These are phyloP conservation scores for Pipistrellus nathusii DNA, from an alignment of 2,797 vertebrate species.

Conservation along the genomic window DNA sequence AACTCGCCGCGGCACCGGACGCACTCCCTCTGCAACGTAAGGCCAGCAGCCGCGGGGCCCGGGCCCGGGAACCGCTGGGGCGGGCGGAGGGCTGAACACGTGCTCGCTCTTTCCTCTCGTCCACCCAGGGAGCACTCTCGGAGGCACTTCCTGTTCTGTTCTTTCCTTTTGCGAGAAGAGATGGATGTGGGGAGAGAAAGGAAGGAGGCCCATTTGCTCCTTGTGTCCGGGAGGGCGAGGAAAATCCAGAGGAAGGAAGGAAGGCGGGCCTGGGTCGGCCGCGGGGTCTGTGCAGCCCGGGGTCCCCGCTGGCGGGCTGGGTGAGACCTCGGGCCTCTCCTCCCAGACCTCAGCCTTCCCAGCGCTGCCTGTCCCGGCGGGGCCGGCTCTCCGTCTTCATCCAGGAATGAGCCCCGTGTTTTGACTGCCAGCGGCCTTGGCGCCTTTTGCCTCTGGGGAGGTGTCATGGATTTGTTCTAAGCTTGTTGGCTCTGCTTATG, in stretches of 20 bases:
- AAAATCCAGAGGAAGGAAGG: conserved; percentile 69
- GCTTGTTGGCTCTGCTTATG: neutral
- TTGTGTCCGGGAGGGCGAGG: conserved; percentile 73
- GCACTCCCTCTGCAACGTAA: conserved; percentile 99
- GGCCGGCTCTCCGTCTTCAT: neutral
- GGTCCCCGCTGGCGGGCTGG: conserved; percentile 5
- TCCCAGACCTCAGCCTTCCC: neutral
- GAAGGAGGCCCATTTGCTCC: conserved; percentile 73
- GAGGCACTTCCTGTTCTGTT: conserved; percentile 73
- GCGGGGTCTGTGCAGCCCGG: conserved; percentile 46
- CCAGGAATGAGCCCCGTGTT: neutral
- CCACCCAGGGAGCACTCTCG: conserved; percentile 77
- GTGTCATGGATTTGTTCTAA: neutral
- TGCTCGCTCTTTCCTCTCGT: conserved; percentile 77
- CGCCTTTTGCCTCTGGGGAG: neutral
- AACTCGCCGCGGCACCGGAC: conserved; percentile 98
- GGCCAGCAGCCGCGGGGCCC: conserved; percentile 87
- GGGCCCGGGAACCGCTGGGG: neutral
- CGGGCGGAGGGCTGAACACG: neutral
- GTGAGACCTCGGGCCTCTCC: conserved; percentile 12
- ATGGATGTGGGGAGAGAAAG: conserved; percentile 78
- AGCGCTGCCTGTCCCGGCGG: neutral
- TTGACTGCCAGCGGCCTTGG: neutral
- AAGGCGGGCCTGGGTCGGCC: conserved; percentile 44
- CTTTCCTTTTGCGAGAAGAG: conserved; percentile 77